Base-by-base conservation (phyloP, 2,797 vertebrate species). In the Varecia variegata region DNA sequence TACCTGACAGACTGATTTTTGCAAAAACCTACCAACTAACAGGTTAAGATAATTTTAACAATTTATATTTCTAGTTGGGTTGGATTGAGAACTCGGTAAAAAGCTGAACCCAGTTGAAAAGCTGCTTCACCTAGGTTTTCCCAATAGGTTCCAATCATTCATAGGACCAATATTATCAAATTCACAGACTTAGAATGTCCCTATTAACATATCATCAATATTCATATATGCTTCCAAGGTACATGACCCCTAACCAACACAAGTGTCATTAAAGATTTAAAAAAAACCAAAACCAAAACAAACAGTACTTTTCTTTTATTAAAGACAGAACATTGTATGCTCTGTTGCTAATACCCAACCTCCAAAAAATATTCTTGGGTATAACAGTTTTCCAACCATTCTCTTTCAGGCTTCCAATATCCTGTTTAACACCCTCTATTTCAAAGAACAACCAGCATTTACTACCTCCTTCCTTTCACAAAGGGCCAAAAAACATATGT, bases 381-480 rank as follows among this genome's bases (percentile, higher is more conserved):
- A 89, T 94, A 96, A 94, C 43, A 82, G 86, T 92, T 97, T 88
- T 90, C 94, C 68, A 96, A 88, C 74, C 56, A 92, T 54, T 89
- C 90, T 86, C 40, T 90, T 96, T 89, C 65, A 94, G 65, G 82
- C 62, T 68, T 97, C 90, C 97, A 76, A 88, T 65, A 84, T 45
- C 82, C n/a, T 97, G 84, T 62, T 96, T 95, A 93, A 96, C 97
- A 65, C 67, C 74, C 17, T 32, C 90, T 97, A 67, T 97, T 98
- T 97, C 20, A 92, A 94, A 96, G 93, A 97, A 96, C 74, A 88
- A 86, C 96, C 93, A 97, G 90, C 96, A 92, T 94, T 98, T 97
- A 98, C 95, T 92, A 98, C 97, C 97, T 98, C 97, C 92, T 97
- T 94, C 96, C 95, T 97, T 95, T 96, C 94, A 90, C 93, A 92